Evolutionary conservation across 2,888 invertebrate genomes (phyloP), one percentile per base, ranked within the genome.

Genomic region (Steromphala cineraria): DNA sequence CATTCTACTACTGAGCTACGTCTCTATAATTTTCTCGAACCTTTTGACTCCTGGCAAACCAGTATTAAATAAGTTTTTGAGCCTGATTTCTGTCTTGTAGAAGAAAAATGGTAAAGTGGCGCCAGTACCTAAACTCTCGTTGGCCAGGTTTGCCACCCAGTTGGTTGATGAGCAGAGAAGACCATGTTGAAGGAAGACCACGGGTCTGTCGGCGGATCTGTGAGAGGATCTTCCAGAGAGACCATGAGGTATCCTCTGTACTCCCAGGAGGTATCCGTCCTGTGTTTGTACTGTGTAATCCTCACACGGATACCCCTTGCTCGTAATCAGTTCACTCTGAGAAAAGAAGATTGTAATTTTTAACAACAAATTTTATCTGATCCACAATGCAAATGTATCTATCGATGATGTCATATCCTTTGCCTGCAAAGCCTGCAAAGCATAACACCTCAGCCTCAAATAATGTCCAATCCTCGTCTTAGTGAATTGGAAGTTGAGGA

Each of bases 241-340:
- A 78, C 94, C 94, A 86, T 94, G 86, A 2, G 94, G 96, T 89
- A 98, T 97, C 83, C 98, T 95, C 90, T 97, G 97, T 75, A 98
- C 86, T 1, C 96, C 96, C 74, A 98, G 94, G 71, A 97, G 94
- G 92, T 97, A 98, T 0, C 97, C 97, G 92, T 98, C 98, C 36
- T 95, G 94, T 0, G 98, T 98, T 79, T 91, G 85, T 0, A 93
- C 91, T 19, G 82, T 84, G 82, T 92, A 85, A 7, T 89, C 88
- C 82, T 92, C 91, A 81, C 89, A 90, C 4, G 93, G 92, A 82
- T 94, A 94, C 8, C 93, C 94, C 86, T 93, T 93, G 82, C 89
- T 90, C 5, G 85, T 85, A n/a, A 93, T 90, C 55, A 93, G 82
- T 80, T 92, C 84, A 15, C 87, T 86, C 92, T 92, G 83, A 56